phyloP scores from a whole-genome alignment of 2,797 vertebrate species.

The Melanogrammus aeglefinus region DNA sequence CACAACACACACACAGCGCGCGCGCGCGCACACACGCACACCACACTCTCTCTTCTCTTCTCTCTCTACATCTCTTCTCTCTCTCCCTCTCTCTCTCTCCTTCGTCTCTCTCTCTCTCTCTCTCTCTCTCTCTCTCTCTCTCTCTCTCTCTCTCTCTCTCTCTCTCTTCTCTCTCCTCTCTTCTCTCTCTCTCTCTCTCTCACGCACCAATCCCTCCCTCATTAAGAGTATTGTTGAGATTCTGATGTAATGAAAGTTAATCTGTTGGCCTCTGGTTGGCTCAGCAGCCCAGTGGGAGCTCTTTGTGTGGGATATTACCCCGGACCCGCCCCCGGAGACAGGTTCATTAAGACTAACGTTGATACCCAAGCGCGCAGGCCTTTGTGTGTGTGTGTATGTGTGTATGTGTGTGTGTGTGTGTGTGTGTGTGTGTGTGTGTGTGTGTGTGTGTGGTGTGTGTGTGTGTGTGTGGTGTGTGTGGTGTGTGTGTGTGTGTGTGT shows the following conservation, averaged over 20 bases:
- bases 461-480: no score
- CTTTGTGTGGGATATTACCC: conserved; percentile 74
- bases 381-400: conserved; percentile 44
- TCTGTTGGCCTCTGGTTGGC: conserved; percentile 77
- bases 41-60: neutral
- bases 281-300: conserved; percentile 61
- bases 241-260: conserved; percentile 83
- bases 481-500: conserved; percentile 27
- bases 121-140: conserved; percentile 18
- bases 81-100: conserved; percentile 22
- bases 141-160: conserved; percentile 26
- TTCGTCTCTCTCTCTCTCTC: conserved; percentile 28
- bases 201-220: conserved; percentile 66
- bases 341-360: conserved; percentile 79
- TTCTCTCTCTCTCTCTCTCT: conserved; percentile 27
- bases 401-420: no score
- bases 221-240: conserved; percentile 77
- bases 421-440: conserved; percentile 32
- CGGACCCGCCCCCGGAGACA: conserved; percentile 72
- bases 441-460: neutral
- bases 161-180: conserved; percentile 29
- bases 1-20: conserved; percentile 35
- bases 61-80: no score
- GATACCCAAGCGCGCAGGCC: conserved; percentile 69
- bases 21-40: conserved; percentile 15